These are phyloP conservation scores for Chiroxiphia lanceolata DNA, from an alignment of 2,797 vertebrate species.

Conservation along the genomic window DNA sequence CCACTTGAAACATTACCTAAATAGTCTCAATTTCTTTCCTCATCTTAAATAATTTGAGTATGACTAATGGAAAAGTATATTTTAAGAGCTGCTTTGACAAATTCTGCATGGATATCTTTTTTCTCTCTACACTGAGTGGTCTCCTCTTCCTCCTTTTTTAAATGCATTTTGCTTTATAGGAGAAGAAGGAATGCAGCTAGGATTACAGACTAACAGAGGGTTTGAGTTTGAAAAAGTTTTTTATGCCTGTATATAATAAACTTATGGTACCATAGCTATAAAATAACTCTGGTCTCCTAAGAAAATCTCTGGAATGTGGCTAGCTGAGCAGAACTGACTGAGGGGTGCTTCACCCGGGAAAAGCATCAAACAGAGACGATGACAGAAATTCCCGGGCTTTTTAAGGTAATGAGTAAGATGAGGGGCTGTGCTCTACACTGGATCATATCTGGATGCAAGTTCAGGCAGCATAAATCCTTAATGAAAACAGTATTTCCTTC, in stretches of 20 bases:
- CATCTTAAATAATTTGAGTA: not conserved
- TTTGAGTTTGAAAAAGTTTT: not conserved
- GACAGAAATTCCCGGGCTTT: not conserved
- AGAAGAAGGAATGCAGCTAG: not conserved
- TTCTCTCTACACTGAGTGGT: not conserved
- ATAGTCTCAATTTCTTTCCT: not conserved
- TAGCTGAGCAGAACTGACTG: not conserved
- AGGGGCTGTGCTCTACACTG: not conserved
- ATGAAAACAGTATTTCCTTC: not conserved
- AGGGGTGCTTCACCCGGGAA: not conserved
- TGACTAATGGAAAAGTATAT: not conserved
- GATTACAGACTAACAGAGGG: not conserved
- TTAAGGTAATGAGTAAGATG: not conserved
- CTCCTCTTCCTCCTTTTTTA: not conserved
- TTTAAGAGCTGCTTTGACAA: not conserved
- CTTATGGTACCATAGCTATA: not conserved
- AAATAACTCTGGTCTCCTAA: not conserved
- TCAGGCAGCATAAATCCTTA: not conserved
- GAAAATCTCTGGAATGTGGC: not conserved
- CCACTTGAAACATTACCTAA: not conserved
- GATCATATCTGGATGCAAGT: not conserved
- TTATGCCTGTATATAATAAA: not conserved
- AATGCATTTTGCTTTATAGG: not conserved
- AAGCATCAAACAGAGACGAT: not conserved
- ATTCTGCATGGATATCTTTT: not conserved